phyloP scores from a whole-genome alignment of 2,797 vertebrate species.

The Phylloscopus collybita region DNA sequence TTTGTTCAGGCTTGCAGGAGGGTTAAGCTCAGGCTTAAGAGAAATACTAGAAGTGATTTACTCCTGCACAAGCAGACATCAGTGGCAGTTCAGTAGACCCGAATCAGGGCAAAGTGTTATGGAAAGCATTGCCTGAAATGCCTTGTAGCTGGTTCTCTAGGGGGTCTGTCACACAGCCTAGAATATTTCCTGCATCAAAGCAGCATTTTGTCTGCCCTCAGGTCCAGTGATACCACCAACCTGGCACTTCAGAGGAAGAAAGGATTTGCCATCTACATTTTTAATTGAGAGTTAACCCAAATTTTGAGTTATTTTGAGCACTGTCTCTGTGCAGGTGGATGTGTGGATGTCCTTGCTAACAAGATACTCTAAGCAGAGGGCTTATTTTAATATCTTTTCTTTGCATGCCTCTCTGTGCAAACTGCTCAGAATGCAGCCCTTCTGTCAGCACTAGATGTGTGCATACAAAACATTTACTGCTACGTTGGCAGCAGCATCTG shows the following conservation, averaged over 20 bases:
- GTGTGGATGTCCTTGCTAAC: neutral
- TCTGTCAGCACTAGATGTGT: neutral
- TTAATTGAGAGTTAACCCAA: neutral
- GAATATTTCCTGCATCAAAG: conserved; percentile 16
- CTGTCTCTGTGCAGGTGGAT: neutral
- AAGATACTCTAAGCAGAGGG: neutral
- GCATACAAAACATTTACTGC: neutral
- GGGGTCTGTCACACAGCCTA: neutral
- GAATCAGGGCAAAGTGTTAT: neutral
- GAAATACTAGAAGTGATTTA: neutral
- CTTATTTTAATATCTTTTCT: neutral
- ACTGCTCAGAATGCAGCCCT: neutral
- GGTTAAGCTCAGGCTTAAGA: neutral
- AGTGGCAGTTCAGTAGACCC: neutral
- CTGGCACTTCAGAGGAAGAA: neutral
- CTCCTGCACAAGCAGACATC: neutral
- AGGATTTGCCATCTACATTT: neutral
- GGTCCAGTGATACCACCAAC: neutral
- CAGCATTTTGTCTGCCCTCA: neutral
- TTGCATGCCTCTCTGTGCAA: neutral
- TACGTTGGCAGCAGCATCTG: neutral
- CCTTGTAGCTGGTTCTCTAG: neutral
- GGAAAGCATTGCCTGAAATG: neutral
- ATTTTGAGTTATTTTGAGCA: neutral
- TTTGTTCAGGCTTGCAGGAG: neutral